phyloP scores from a whole-genome alignment of 2,113 vertebrate genomes.

The sheep (Ovis aries) region DNA sequence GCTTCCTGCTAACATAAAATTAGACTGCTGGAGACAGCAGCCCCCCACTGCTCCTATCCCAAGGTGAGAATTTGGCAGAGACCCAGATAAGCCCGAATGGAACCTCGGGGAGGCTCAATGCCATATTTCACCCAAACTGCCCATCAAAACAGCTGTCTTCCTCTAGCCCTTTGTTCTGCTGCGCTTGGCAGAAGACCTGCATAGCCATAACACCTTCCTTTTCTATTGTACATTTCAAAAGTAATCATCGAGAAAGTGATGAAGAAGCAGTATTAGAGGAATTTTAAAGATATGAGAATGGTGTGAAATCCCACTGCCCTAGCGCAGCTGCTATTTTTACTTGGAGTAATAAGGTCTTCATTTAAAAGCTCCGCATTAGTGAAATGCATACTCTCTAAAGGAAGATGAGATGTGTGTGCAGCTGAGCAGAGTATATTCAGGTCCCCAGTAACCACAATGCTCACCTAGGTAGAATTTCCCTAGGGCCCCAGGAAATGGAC shows the following conservation, averaged over 20 bases:
- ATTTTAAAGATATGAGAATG: neutral
- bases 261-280: neutral
- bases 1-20: no score
- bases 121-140: rapidly evolving
- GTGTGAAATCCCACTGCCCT: neutral
- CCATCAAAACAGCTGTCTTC: rapidly evolving
- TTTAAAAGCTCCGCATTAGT: neutral
- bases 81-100: rapidly evolving
- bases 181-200: neutral
- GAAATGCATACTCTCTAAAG: rapidly evolving
- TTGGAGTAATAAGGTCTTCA: neutral
- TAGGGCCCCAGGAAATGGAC: neutral
- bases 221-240: neutral
- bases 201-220: rapidly evolving
- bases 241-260: neutral
- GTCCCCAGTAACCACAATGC: rapidly evolving
- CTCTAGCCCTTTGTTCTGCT: neutral
- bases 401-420: neutral
- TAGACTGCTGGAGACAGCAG: neutral
- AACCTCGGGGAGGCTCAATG: rapidly evolving
- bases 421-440: rapidly evolving
- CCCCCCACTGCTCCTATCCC: rapidly evolving
- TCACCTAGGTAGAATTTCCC: neutral
- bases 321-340: neutral
- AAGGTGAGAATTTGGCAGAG: neutral